Evolutionary conservation across 2,113 vertebrate species (phyloP).

Genomic region (Leptosomus discolor): DNA sequence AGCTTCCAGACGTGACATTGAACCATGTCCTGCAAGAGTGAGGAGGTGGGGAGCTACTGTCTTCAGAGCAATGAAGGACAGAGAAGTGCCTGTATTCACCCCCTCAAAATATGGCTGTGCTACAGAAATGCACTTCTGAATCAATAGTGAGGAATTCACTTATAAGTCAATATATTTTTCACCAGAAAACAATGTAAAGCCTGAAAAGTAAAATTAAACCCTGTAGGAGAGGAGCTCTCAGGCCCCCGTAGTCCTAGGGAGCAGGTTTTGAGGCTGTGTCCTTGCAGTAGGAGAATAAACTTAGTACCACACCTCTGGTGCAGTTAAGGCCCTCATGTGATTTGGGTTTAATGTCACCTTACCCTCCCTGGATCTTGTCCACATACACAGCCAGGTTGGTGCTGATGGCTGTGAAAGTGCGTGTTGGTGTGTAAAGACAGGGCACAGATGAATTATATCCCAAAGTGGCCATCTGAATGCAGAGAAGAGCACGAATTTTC

Average conservation of each 20-base stretch:
- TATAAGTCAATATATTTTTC: not conserved
- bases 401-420: not conserved
- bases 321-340: not conserved
- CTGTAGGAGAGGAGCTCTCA: not conserved
- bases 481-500: not conserved
- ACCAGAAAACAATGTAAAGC: not conserved
- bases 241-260: rapidly evolving
- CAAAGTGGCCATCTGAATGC: not conserved
- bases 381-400: rapidly evolving
- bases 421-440: rapidly evolving
- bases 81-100: not conserved
- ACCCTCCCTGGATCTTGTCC: not conserved
- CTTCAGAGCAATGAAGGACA: not conserved
- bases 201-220: not conserved
- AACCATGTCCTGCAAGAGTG: not conserved
- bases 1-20: not conserved
- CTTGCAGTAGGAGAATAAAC: not conserved
- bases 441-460: not conserved
- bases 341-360: not conserved
- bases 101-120: not conserved
- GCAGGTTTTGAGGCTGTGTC: not conserved
- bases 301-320: not conserved
- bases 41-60: not conserved
- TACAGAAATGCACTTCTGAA: not conserved
- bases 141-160: not conserved